A percentile compares a stretch with the other conserved stretches of the same genome.
phyloP scores from a whole-genome alignment of 2,113 vertebrate species.

The Murina feae region DNA sequence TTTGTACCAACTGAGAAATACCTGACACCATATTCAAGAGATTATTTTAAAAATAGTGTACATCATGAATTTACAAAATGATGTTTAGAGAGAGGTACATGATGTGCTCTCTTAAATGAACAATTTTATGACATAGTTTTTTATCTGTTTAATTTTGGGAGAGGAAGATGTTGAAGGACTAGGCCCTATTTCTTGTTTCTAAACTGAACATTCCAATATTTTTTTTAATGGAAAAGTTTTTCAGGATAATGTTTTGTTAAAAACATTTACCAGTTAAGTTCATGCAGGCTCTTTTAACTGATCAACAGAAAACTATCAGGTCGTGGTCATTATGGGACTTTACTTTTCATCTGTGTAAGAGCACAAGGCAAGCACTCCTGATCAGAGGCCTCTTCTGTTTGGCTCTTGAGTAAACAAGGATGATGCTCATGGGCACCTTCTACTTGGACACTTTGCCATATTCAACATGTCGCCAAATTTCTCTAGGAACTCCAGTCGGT shows the following conservation, averaged over 20 bases:
- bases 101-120: not conserved
- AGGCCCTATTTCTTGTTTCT: not conserved
- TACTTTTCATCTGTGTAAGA: not conserved
- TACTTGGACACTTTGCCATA: not conserved
- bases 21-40: too few relatives aligned
- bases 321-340: not conserved
- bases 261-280: not conserved
- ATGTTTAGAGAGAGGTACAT: not conserved
- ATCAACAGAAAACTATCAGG: not conserved
- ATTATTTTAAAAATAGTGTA: not conserved
- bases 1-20: not conserved
- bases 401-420: too few relatives aligned
- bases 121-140: not conserved
- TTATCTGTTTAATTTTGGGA: too few relatives aligned
- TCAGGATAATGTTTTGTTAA: not conserved
- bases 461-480: not conserved
- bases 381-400: not conserved
- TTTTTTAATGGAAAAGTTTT: not conserved
- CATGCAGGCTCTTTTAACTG: not conserved
- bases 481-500: not conserved
- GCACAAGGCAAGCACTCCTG: too few relatives aligned
- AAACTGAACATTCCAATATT: not conserved
- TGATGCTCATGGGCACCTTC: too few relatives aligned
- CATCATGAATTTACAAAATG: not conserved
- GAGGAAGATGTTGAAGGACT: too few relatives aligned